Conservation (phyloP, 1,140 invertebrate species). For the Zaprionus ghesquierei region DNA sequence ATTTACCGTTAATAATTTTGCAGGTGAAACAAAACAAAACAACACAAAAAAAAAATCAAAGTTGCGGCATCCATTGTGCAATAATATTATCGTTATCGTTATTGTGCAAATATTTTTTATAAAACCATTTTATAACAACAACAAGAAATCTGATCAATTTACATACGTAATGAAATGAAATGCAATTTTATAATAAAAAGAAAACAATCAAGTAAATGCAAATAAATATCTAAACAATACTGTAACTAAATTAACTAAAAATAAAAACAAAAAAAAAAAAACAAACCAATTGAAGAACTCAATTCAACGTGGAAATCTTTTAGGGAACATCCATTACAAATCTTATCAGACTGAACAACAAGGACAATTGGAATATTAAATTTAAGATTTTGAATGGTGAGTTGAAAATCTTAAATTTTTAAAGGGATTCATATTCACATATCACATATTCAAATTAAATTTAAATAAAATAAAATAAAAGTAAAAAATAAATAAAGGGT, state of each 20-base stretch:
- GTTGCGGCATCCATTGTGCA: slow-evolving; percentile 55
- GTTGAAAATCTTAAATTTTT: slow-evolving; percentile 1
- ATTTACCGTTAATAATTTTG: slow-evolving; percentile 74
- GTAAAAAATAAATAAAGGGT: too few relatives aligned
- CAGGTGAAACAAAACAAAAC: slow-evolving; percentile 61
- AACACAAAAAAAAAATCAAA: slow-evolving; percentile 26
- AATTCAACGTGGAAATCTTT: slow-evolving; percentile 23
- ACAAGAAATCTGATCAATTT: neutral
- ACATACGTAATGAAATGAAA: neutral
- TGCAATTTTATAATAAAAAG: neutral
- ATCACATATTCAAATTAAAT: too few relatives aligned
- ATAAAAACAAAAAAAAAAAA: neutral
- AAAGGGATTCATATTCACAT: neutral
- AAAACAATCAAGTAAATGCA: slow-evolving; percentile 1
- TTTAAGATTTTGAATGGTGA: slow-evolving; percentile 60
- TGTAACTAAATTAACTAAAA: neutral
- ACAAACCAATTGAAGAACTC: slow-evolving; percentile 10
- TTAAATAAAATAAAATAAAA: neutral
- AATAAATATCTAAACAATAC: slow-evolving; percentile 18
- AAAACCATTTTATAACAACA: slow-evolving; percentile 41
- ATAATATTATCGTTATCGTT: slow-evolving; percentile 40
- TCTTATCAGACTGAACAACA: slow-evolving; percentile 62
- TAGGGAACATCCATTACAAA: slow-evolving; percentile 42
- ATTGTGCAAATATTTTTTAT: slow-evolving; percentile 55
- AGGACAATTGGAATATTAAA: slow-evolving; percentile 58